Base-by-base conservation (phyloP, 2,113 vertebrate species). In the Chunga burmeisteri region DNA sequence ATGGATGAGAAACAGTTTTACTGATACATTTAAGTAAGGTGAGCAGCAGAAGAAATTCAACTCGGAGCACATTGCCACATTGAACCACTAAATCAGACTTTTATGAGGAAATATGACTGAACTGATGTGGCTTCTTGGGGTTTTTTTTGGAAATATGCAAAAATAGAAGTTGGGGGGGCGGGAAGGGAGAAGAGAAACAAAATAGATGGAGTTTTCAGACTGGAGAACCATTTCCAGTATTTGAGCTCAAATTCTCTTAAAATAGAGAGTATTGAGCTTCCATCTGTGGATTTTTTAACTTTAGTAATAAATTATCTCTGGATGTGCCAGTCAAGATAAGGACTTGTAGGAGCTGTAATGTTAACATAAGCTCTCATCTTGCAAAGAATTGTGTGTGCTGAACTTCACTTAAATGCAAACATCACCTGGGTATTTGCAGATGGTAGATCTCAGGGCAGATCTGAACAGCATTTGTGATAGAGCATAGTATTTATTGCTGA, bases 71-170 rank as follows among this genome's bases (percentile, higher is more conserved):
- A 30, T 26, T 80, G 88, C 46, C 34, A 47, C 67, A 77, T 55
- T 17, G 36, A 88, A 66, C 18, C 75, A 81, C 53, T 94, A 85
- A 75, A 95, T 91, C 50, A 85, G 53, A 46, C 38, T 94, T 73
- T 16, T 52, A 15, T 58, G 30, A 90, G 32, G 30, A 77, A 91
- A 58, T 66, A 44, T 1, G 16, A 87, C 32, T 67, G 74, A 88
- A 77, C 26, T 62, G 42, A 23, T 87, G 75, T 3, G 10, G 16
- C 26, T 72, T 84, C 38, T 72, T 91, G 50, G 56, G 83, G 61
- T 36, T 93, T 47, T 47, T 65, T 73, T 44, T 87, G 86, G 38
- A 75, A 92, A 78, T 49, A 23, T 67, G 42, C 20, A 72, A 67
- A 52, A 58, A 42, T 16, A 71, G 36, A 75, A 44, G 20, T 20